These are phyloP conservation scores for Philotrypesis tridentata DNA, from an alignment of 1,140 invertebrate species.

Conservation along the genomic window DNA sequence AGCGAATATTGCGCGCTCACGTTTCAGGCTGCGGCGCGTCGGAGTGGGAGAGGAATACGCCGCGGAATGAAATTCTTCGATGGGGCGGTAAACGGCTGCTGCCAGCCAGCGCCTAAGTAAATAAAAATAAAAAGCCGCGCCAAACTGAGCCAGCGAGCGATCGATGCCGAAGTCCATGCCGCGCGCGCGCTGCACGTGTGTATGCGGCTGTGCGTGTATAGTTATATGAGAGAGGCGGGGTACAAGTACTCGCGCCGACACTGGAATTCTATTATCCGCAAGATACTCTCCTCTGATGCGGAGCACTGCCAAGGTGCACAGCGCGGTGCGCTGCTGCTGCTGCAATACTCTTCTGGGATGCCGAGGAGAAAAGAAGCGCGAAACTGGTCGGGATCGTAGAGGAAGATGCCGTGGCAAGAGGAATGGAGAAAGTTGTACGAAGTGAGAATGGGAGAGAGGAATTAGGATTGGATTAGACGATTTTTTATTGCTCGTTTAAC, in stretches of 20 bases:
- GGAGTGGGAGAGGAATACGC: conserved; percentile 6
- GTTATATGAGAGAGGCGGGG: not conserved
- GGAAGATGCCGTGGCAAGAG: not conserved
- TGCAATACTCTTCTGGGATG: conserved; percentile 9
- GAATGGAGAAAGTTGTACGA: not conserved
- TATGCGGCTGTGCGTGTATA: not conserved
- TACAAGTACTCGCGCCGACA: not conserved
- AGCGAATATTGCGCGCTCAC: conserved; percentile 32
- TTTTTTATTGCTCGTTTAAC: not conserved
- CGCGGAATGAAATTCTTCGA: conserved; percentile 42
- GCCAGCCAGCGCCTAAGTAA: conserved; percentile 23
- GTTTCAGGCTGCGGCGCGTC: conserved; percentile 10
- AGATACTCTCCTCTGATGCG: not conserved
- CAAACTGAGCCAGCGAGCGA: not conserved
- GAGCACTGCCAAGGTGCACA: not conserved
- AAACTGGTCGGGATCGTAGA: not conserved
- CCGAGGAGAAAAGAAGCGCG: conserved; percentile 14
- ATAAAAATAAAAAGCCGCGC: conserved; percentile 31
- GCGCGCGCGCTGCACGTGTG: too few relatives aligned
- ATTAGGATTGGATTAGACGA: not conserved
- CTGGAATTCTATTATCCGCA: conserved; percentile 48
- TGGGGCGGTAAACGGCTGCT: conserved; percentile 11
- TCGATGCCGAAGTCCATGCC: not conserved
- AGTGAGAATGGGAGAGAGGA: not conserved
- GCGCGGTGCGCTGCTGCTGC: not conserved